Evolutionary conservation across 2,113 vertebrate species (phyloP).

Genomic region (Stercorarius parasiticus): DNA sequence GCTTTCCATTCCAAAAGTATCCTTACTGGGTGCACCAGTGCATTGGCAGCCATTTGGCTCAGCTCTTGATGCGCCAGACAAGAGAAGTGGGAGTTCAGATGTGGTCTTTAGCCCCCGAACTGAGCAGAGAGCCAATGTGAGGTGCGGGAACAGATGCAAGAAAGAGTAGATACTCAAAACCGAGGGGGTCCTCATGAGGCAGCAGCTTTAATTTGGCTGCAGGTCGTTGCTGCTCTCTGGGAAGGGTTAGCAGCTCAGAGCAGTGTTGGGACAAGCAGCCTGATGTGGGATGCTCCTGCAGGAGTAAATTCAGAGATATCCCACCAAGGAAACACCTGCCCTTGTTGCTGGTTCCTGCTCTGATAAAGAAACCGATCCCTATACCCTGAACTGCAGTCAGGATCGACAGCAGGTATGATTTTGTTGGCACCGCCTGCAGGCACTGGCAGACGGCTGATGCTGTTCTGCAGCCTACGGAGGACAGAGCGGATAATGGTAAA

Average conservation of each 20-base stretch:
- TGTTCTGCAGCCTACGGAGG: background rate
- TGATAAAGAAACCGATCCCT: background rate
- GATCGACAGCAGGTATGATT: rapidly evolving
- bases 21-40: too few relatives aligned
- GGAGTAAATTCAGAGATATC: background rate
- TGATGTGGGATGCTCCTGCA: background rate
- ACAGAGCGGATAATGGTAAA: background rate
- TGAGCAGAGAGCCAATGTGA: background rate
- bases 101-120: too few relatives aligned
- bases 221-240: background rate
- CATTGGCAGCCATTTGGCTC: background rate
- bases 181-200: background rate
- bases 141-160: rapidly evolving
- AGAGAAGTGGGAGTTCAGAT: background rate
- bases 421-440: background rate
- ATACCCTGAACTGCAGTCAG: rapidly evolving
- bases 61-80: background rate
- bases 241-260: background rate
- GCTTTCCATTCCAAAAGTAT: background rate
- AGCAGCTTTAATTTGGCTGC: background rate
- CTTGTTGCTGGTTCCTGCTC: background rate
- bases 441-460: background rate
- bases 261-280: background rate
- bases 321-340: background rate
- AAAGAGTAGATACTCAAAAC: background rate